phyloP scores from a whole-genome alignment of 2,888 invertebrate genomes.

The Prosapia bicincta region DNA sequence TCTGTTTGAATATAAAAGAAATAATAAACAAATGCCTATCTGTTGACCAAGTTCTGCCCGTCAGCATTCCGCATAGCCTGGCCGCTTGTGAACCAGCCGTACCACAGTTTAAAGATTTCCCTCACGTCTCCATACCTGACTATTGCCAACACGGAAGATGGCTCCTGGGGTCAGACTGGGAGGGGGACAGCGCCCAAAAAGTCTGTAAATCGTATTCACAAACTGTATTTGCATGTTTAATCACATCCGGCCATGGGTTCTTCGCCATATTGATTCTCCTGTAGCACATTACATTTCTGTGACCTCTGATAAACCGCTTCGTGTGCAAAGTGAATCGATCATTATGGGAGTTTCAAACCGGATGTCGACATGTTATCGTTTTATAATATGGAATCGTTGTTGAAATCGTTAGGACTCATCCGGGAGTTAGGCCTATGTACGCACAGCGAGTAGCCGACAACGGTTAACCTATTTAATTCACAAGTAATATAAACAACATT shows the following conservation, averaged over 20 bases:
- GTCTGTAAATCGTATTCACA: background rate
- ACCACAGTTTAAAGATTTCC: background rate
- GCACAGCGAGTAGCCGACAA: no score
- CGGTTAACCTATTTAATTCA: no score
- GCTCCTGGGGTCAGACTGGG: background rate
- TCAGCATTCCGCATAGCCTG: background rate
- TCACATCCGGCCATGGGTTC: background rate
- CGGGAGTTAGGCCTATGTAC: no score
- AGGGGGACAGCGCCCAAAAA: background rate
- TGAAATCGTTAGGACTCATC: no score
- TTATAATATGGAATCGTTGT: no score
- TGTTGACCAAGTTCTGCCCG: no score
- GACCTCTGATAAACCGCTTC: background rate
- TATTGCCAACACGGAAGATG: constrained; percentile 2
- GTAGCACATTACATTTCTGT: background rate
- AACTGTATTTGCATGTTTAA: background rate
- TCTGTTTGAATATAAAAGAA: no score
- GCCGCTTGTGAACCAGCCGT: background rate
- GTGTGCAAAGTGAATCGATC: background rate
- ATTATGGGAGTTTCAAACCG: background rate
- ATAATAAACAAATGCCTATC: no score
- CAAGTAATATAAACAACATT: no score
- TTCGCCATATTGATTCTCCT: background rate
- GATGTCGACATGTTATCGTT: background rate
- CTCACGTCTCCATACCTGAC: background rate